These are phyloP conservation scores for Tipula helvola DNA, from an alignment of 2,888 invertebrate genomes.

Conservation along the genomic window DNA sequence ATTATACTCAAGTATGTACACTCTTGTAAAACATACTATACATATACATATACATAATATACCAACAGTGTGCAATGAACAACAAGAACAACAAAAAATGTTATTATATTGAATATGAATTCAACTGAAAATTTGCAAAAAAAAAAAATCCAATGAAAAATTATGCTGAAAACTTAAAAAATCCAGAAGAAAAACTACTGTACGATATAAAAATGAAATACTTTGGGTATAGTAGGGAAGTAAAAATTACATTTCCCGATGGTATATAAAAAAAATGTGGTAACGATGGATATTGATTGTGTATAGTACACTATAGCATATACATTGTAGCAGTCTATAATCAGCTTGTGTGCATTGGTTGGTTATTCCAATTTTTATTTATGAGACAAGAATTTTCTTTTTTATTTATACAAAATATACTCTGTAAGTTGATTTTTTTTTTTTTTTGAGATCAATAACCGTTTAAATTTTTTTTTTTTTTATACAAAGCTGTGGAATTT, in stretches of 20 bases:
- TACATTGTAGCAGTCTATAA: background rate
- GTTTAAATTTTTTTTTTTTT: background rate
- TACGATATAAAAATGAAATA: background rate
- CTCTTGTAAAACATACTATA: background rate
- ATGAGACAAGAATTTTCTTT: background rate
- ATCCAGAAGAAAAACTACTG: background rate
- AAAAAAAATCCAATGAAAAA: background rate
- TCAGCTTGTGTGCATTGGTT: background rate
- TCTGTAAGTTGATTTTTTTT: background rate
- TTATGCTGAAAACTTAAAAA: background rate
- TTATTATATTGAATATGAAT: background rate
- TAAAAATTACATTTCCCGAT: background rate
- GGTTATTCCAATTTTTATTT: background rate
- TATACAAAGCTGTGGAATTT: background rate
- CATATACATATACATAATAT: too few species aligned
- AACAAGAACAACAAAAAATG: background rate
- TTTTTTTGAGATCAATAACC: background rate
- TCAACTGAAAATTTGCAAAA: background rate
- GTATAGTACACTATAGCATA: background rate
- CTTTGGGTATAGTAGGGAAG: background rate
- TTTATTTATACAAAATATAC: background rate
- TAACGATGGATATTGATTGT: conserved; percentile 4
- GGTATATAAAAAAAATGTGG: background rate
- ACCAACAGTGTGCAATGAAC: background rate
- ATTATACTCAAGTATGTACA: background rate